Evolutionary conservation across 2,888 invertebrate genomes (phyloP), one percentile per base, ranked within the genome.

Genomic region (Drosophila ezoana): DNA sequence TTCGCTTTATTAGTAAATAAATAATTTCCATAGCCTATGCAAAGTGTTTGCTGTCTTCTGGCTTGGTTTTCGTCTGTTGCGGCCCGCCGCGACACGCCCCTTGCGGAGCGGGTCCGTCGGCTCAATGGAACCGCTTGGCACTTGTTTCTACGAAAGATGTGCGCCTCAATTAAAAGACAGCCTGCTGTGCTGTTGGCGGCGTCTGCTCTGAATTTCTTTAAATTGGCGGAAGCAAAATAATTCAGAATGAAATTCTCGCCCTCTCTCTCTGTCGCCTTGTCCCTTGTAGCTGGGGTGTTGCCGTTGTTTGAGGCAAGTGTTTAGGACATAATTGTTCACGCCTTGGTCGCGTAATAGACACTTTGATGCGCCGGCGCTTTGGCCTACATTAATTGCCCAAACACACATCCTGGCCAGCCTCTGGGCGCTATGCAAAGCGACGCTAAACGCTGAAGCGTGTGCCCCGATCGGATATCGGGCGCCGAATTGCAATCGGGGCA

Each of bases 321-420:
- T 84, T 87, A 41, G 81, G 70, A 65, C 66, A 71, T 81, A 85
- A 84, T 84, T 89, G 87, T 85, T 85, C 85, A 85, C 85, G 89
- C 85, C 85, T 85, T 54, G 87, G 83, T 57, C 73, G 73, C 64
- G 61, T 67, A 80, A 79, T 87, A 68, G 61, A 64, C 64, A 64
- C 83, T 83, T 83, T 83, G 82, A 78, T 81, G 74, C 77, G 64
- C 76, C 67, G 76, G 51, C 66, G n/a, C 10, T 53, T 49, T 47
- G 58, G 49, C 20, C 59, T 41, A 58, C 64, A 84, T 75, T 85
- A 82, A 85, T 85, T 68, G 51, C 52, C 35, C 54, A 63, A 37
- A 43, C 44, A 60, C 54, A 69, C 71, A 79, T 76, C 75, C 77
- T 77, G 77, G n/a, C 51, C 66, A 28, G 66, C 76, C 60, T 28